phyloP scores from a whole-genome alignment of 2,888 invertebrate species.

The Drosophila paranaensis region DNA sequence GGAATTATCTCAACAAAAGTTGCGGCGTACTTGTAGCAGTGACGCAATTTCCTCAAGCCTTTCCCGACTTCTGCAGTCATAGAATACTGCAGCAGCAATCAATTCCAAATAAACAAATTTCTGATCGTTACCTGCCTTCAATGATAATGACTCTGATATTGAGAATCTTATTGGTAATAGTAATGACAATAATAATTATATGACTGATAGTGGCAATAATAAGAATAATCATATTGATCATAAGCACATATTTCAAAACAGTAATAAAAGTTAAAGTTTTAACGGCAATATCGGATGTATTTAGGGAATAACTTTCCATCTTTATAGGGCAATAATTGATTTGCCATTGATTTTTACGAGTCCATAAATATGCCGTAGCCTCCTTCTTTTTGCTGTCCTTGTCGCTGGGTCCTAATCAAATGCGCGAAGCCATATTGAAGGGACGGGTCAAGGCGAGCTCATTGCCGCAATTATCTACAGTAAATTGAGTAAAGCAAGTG shows the following conservation, averaged over 20 bases:
- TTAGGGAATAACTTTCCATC: too few species aligned
- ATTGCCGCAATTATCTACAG: constrained; percentile 59
- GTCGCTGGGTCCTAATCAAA: constrained; percentile 14
- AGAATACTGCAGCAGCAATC: too few species aligned
- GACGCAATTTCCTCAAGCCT: too few species aligned
- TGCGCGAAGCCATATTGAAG: constrained; percentile 39
- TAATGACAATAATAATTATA: background rate
- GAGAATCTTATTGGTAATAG: too few species aligned
- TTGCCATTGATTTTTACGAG: background rate
- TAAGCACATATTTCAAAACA: background rate
- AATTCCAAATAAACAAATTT: too few species aligned
- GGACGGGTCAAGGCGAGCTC: constrained; percentile 28
- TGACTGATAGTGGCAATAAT: background rate
- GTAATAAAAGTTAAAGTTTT: background rate
- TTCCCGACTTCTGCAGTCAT: too few species aligned
- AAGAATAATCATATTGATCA: background rate
- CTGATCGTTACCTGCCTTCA: too few species aligned
- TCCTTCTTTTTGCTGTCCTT: background rate
- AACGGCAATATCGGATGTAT: background rate
- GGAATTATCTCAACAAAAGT: too few species aligned
- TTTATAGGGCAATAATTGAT: background rate
- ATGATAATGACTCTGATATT: background rate
- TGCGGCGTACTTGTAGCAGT: too few species aligned
- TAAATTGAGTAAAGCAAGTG: constrained; percentile 47
- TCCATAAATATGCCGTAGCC: background rate